Evolutionary conservation across 1,140 invertebrate species (phyloP).

Genomic region (Drosophila ambigua): DNA sequence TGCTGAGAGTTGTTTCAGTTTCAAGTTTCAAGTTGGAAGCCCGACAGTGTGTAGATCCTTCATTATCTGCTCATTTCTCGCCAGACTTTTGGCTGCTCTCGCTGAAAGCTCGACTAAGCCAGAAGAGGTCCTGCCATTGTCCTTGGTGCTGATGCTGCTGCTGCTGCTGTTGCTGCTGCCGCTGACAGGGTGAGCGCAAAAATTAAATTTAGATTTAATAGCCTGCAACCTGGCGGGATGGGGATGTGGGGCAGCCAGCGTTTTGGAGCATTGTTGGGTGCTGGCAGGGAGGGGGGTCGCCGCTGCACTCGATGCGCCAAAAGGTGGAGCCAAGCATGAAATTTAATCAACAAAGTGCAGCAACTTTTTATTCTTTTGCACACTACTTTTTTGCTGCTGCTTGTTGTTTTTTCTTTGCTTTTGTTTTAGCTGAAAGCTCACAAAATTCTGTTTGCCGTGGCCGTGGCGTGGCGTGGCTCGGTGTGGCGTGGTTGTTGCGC

Average conservation of each 20-base stretch:
- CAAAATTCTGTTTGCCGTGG: slow-evolving; percentile 45
- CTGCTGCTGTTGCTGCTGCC: slow-evolving; percentile 14
- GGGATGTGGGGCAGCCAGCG: neutral
- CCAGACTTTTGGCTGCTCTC: slow-evolving; percentile 32
- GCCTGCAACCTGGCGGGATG: slow-evolving; percentile 39
- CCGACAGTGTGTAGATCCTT: slow-evolving; percentile 19
- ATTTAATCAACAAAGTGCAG: slow-evolving; percentile 80
- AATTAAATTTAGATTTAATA: slow-evolving; percentile 75
- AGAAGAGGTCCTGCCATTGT: slow-evolving; percentile 33
- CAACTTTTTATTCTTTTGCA: slow-evolving; percentile 63
- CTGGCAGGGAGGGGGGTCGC: slow-evolving; percentile 5
- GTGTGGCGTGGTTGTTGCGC: neutral
- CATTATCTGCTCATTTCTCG: slow-evolving; percentile 41
- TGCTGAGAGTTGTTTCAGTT: no score
- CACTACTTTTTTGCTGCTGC: slow-evolving; percentile 16
- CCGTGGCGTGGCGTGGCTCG: slow-evolving; percentile 20
- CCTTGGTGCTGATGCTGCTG: slow-evolving; percentile 20
- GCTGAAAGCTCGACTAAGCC: slow-evolving; percentile 34
- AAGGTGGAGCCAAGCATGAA: slow-evolving; percentile 73
- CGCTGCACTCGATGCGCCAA: slow-evolving; percentile 46
- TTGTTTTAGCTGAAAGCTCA: slow-evolving; percentile 31
- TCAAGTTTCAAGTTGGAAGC: neutral
- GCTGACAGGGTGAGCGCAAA: slow-evolving; percentile 51
- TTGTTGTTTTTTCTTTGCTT: slow-evolving; percentile 42
- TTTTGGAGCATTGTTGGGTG: slow-evolving; percentile 38